Evolutionary conservation across 2,888 invertebrate genomes (phyloP).

Genomic region (Trichogramma evanescens): DNA sequence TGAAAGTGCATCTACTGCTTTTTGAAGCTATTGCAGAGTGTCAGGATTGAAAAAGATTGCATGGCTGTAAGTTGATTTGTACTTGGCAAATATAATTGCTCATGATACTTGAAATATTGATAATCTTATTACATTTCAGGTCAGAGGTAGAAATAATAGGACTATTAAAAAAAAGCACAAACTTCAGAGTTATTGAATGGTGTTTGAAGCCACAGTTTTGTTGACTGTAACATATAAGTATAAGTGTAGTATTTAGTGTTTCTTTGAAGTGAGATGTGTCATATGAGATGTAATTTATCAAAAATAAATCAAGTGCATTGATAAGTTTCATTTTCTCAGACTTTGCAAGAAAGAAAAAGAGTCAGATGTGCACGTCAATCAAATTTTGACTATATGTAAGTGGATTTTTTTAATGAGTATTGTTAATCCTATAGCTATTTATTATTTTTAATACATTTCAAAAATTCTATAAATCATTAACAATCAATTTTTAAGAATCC

Average conservation of each 20-base stretch:
- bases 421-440: constrained; percentile 15
- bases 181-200: constrained; percentile 96
- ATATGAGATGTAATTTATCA: constrained; percentile 57
- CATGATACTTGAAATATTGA: not conserved
- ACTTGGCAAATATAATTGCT: not conserved
- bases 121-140: constrained; percentile 46
- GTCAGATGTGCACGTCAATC: constrained; percentile 13
- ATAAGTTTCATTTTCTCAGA: constrained; percentile 13
- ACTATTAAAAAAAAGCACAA: constrained; percentile 93
- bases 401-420: constrained; percentile 20
- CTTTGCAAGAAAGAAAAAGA: constrained; percentile 2
- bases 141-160: constrained; percentile 92
- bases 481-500: constrained; percentile 53
- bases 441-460: not conserved
- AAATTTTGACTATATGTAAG: constrained; percentile 10
- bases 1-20: too few species aligned
- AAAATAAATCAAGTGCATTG: not conserved
- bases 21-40: constrained; percentile 60
- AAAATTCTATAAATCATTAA: not conserved
- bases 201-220: constrained; percentile 96
- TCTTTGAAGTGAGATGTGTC: constrained; percentile 98
- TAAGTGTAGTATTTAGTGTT: constrained; percentile 95
- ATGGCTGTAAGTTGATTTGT: constrained; percentile 67
- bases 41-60: constrained; percentile 98
- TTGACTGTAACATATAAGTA: constrained; percentile 94